These are phyloP conservation scores for Pangasius djambal DNA, from an alignment of 2,797 vertebrate genomes.

Conservation along the genomic window DNA sequence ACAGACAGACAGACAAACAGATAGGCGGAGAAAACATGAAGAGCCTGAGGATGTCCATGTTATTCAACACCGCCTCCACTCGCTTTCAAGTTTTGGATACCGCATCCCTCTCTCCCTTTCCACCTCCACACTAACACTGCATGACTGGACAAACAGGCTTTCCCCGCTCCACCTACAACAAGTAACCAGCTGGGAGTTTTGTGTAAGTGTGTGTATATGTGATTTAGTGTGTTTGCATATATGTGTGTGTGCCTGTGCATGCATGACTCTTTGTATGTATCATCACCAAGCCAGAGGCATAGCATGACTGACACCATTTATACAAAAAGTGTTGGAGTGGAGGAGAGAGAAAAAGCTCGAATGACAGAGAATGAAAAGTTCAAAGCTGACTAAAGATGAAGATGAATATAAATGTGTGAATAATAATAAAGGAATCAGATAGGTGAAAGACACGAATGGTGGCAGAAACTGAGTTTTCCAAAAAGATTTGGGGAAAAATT, in stretches of 20 bases:
- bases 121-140: conserved; percentile 57
- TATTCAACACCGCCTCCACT: conserved; percentile 56
- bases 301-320: conserved; percentile 52
- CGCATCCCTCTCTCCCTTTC: conserved; percentile 50
- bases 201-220: conserved; percentile 43
- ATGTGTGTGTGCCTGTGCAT: conserved; percentile 13
- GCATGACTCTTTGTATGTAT: conserved; percentile 65
- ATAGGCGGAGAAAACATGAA: conserved; percentile 39
- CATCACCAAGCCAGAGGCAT: conserved; percentile 39
- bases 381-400: conserved; percentile 37
- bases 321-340: conserved; percentile 58
- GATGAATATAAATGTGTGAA: not conserved
- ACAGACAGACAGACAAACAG: conserved; percentile 39
- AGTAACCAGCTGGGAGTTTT: conserved; percentile 56
- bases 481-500: not conserved
- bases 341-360: conserved; percentile 13
- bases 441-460: conserved; percentile 5
- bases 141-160: conserved; percentile 63
- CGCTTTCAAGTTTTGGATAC: conserved; percentile 58
- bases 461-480: not conserved
- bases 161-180: conserved; percentile 60
- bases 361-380: conserved; percentile 26
- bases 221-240: conserved; percentile 15
- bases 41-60: conserved; percentile 56
- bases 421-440: conserved; percentile 7